Percentiles rank a stretch among this genome's conserved stretches.
Conservation (phyloP, 2,888 invertebrate species). For the Microctonus brassicae region DNA sequence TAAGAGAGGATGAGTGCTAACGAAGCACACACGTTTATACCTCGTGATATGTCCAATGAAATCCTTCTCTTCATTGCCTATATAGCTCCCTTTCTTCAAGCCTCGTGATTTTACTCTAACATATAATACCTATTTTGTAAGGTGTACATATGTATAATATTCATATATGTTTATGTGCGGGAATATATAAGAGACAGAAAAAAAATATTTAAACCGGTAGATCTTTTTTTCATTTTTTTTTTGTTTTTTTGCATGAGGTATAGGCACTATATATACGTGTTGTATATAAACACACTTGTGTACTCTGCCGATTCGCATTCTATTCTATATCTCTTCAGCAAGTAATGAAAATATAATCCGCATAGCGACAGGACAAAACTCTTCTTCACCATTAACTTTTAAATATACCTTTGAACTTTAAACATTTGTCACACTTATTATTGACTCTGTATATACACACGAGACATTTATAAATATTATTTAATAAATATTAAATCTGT, state of each 20-base stretch:
- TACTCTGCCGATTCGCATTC: no score
- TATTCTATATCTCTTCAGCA: background rate
- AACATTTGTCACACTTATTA: background rate
- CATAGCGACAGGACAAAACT: background rate
- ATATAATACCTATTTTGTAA: no score
- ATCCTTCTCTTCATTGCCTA: slow-evolving; percentile 36
- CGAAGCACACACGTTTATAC: slow-evolving; percentile 13
- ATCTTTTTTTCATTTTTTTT: slow-evolving; percentile 19
- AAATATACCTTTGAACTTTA: background rate
- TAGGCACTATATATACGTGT: no score
- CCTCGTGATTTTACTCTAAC: slow-evolving; percentile 7
- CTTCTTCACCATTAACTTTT: background rate
- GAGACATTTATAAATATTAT: background rate
- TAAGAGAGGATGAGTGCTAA: slow-evolving; percentile 12
- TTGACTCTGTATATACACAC: background rate
- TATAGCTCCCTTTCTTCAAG: background rate
- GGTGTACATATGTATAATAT: background rate
- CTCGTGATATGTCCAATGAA: slow-evolving; percentile 27
- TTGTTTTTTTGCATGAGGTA: background rate
- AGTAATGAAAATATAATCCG: background rate
- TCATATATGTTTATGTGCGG: background rate
- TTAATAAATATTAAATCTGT: background rate
- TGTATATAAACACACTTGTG: slow-evolving; percentile 2
- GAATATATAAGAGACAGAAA: background rate
- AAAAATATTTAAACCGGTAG: slow-evolving; percentile 29